Evolutionary conservation across 2,888 invertebrate genomes (phyloP).

Genomic region (Pecten maximus): DNA sequence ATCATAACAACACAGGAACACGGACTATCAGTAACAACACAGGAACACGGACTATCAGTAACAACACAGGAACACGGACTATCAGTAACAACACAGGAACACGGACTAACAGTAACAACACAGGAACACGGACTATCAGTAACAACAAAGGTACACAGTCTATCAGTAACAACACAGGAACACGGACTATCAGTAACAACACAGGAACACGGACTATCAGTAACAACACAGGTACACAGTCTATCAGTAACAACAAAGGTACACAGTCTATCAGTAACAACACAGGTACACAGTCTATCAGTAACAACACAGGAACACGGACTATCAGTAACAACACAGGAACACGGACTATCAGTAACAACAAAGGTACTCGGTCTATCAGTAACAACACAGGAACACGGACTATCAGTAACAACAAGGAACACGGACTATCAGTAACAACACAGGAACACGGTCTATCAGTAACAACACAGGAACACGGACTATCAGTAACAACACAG

Average conservation of each 20-base stretch:
- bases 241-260: neutral
- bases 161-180: too few relatives aligned
- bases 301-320: neutral
- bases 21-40: too few relatives aligned
- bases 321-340: neutral
- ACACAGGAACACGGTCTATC: neutral
- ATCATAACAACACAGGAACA: too few relatives aligned
- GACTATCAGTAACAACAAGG: neutral
- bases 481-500: neutral
- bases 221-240: too few relatives aligned
- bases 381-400: neutral
- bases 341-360: neutral
- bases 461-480: neutral
- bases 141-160: too few relatives aligned
- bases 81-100: too few relatives aligned
- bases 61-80: too few relatives aligned
- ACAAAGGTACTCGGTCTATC: neutral
- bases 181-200: too few relatives aligned
- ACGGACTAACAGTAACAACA: too few relatives aligned
- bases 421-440: neutral
- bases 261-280: neutral
- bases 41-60: too few relatives aligned
- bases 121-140: too few relatives aligned
- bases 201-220: too few relatives aligned
- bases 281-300: neutral